Percentiles rank a stretch among this genome's conserved stretches.
These are phyloP conservation scores for Haemorhous mexicanus DNA, from an alignment of 2,113 vertebrate species.

Conservation along the genomic window DNA sequence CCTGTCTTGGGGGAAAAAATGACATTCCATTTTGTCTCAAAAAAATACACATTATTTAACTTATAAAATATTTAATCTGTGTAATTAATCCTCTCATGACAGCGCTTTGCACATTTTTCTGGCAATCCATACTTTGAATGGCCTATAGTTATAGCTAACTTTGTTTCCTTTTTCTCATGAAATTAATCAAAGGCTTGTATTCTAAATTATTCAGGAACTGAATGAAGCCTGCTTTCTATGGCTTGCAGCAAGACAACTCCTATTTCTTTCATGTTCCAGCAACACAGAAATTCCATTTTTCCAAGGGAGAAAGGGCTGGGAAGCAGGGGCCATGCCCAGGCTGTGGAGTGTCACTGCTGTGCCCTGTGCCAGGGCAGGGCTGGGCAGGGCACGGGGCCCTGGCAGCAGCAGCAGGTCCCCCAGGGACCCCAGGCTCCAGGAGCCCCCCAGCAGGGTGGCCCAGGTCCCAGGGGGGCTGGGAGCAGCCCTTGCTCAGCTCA, in stretches of 20 bases:
- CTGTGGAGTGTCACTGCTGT: not conserved
- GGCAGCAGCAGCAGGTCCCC: not conserved
- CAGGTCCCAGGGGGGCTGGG: accelerated
- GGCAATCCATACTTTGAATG: constrained; percentile 59
- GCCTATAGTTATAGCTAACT: constrained; percentile 56
- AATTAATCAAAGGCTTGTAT: constrained; percentile 61
- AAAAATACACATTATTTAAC: constrained; percentile 82
- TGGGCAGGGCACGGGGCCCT: not conserved
- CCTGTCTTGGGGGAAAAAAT: constrained; percentile 73
- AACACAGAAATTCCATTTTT: not conserved
- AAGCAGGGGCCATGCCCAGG: accelerated
- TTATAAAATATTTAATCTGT: constrained; percentile 82
- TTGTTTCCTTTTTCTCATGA: constrained; percentile 53
- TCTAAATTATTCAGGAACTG: constrained; percentile 70
- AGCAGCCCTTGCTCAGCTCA: not conserved
- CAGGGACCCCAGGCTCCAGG: not conserved
- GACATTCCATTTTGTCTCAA: constrained; percentile 80
- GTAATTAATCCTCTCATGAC: constrained; percentile 77
- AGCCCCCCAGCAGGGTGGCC: accelerated
- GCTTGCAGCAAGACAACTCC: constrained; percentile 56
- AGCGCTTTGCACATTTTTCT: constrained; percentile 67
- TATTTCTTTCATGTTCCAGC: constrained; percentile 32
- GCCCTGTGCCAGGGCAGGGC: accelerated
- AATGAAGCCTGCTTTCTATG: constrained; percentile 56
- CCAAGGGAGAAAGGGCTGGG: not conserved